Conservation (phyloP, 1,140 invertebrate species). For the Cotesia glomerata region DNA sequence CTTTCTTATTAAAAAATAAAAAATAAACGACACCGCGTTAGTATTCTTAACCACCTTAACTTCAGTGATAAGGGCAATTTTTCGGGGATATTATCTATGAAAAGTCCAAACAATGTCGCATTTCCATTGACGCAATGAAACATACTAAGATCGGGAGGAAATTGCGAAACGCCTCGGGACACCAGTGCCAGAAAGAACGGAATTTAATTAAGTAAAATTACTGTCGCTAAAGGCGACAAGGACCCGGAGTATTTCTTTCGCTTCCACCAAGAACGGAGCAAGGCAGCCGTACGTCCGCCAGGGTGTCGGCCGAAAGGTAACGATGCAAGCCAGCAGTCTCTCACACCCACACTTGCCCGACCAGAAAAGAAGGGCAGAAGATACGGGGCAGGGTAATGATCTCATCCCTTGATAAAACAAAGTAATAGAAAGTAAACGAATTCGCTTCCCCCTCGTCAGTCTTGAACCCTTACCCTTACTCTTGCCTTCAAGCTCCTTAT, state of each 20-base stretch:
- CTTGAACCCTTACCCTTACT: no score
- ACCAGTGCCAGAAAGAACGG: slow-evolving; percentile 58
- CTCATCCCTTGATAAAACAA: slow-evolving; percentile 55
- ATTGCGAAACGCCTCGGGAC: slow-evolving; percentile 19
- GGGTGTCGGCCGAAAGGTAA: slow-evolving; percentile 24
- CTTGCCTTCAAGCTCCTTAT: no score
- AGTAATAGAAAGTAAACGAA: slow-evolving; percentile 58
- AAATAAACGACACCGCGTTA: no score
- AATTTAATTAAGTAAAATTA: slow-evolving; percentile 67
- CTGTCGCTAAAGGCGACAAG: slow-evolving; percentile 60
- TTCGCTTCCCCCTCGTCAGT: slow-evolving; percentile 30
- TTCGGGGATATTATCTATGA: no score
- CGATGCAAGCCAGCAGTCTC: background rate
- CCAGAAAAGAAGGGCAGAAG: slow-evolving; percentile 26
- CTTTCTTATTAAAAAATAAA: no score
- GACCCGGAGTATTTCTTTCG: background rate
- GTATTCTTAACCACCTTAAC: no score
- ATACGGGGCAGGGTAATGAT: slow-evolving; percentile 50
- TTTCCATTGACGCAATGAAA: no score
- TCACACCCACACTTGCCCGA: background rate
- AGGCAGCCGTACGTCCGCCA: background rate
- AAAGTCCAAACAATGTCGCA: no score
- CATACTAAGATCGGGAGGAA: slow-evolving; percentile 3
- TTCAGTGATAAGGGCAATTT: no score
- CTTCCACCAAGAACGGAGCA: slow-evolving; percentile 38